Evolutionary conservation across 2,888 invertebrate genomes (phyloP), one percentile per base, ranked within the genome.

Genomic region (Acleris literana): DNA sequence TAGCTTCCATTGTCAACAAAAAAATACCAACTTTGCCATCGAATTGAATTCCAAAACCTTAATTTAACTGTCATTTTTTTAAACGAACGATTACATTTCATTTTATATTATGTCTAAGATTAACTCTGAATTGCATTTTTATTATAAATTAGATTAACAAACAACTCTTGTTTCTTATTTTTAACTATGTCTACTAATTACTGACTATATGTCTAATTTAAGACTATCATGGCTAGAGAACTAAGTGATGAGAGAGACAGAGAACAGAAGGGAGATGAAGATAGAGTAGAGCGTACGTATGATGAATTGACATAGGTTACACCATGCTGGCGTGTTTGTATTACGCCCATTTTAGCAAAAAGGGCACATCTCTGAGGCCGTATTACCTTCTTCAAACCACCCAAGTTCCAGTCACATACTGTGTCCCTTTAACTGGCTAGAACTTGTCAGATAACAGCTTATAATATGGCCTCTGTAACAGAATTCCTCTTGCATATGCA

Each of bases 41-140:
- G 69, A 71, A 69, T 66, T 68, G 70, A 68, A 74, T 69, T 72
- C 68, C 68, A 68, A 67, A 62, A 70, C 82, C 74, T 79, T 83
- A 78, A 83, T 79, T 72, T 61, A 70, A 78, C 83, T 85, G 84
- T 74, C 72, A 73, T 75, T 49, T 71, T 78, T 90, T 90, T 85
- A 84, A 84, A 82, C 80, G 81, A 87, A 83, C 79, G 79, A 80
- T 88, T 88, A 87, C 79, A 76, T 78, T 79, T 77, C 77, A 72
- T 83, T 82, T 87, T 86, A 79, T n/a, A 76, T 83, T 81, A 79
- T 74, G 71, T 75, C 87, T 92, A 90, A 85, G 85, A 83, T 88
- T 90, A 91, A 90, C 81, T 80, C 92, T 91, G 92, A 92, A 92
- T 90, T 91, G 92, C 92, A 90, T 76, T 88, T 91, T 89, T 90